These are phyloP conservation scores for Eilema caniola DNA, from an alignment of 2,888 invertebrate species.

Conservation along the genomic window DNA sequence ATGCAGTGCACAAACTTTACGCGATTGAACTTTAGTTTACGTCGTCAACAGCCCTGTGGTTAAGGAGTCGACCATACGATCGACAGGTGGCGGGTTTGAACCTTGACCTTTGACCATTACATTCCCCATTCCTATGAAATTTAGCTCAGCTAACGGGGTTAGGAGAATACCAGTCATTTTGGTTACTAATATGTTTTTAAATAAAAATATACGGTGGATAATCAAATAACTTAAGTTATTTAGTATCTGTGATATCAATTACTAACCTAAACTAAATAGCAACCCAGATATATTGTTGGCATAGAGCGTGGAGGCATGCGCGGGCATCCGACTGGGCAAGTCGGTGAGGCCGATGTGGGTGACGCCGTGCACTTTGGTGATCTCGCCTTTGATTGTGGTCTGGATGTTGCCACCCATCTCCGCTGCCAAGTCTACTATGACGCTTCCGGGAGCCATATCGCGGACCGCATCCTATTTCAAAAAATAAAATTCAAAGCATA, in stretches of 20 bases:
- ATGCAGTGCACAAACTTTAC: too few relatives aligned
- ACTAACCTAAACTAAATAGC: slow-evolving; percentile 91
- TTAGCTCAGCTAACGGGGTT: too few relatives aligned
- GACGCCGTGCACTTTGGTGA: slow-evolving; percentile 92
- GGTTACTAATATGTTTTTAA: too few relatives aligned
- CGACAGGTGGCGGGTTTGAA: neutral
- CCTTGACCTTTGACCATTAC: too few relatives aligned
- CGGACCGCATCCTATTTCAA: slow-evolving; percentile 91
- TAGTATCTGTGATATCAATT: too few relatives aligned
- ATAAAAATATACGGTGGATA: too few relatives aligned
- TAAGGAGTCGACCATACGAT: neutral
- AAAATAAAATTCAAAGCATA: neutral
- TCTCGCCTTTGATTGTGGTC: slow-evolving; percentile 92
- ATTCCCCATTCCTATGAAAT: too few relatives aligned
- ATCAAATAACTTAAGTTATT: too few relatives aligned
- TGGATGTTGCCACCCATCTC: slow-evolving; percentile 96
- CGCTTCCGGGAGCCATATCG: slow-evolving; percentile 95
- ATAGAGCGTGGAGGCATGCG: slow-evolving; percentile 94
- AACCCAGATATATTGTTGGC: slow-evolving; percentile 97
- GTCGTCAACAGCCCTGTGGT: too few relatives aligned
- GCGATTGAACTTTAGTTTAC: too few relatives aligned
- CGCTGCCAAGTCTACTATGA: slow-evolving; percentile 95
- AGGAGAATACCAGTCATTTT: too few relatives aligned
- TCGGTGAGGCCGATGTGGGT: slow-evolving; percentile 95
- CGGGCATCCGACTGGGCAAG: slow-evolving; percentile 93